Percentiles rank a stretch among this genome's conserved stretches.
These are phyloP conservation scores for Xylota segnis DNA, from an alignment of 2,888 invertebrate genomes.

Conservation along the genomic window DNA sequence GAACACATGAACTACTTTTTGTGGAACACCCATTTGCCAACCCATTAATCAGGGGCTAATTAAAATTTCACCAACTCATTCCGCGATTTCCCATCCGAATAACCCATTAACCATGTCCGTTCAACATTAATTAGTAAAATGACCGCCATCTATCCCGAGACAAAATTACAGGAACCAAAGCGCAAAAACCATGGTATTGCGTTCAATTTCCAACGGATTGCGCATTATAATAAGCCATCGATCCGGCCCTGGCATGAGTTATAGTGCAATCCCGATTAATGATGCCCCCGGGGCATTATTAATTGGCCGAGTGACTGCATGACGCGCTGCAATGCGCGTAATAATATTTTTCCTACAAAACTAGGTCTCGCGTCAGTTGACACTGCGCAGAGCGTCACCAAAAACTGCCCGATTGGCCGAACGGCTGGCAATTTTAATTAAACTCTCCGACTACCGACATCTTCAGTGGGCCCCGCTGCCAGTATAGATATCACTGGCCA, in stretches of 20 bases:
- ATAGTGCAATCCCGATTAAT: slow-evolving; percentile 73
- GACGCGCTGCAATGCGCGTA: slow-evolving; percentile 63
- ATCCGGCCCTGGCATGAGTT: slow-evolving; percentile 71
- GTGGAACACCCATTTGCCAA: slow-evolving; percentile 46
- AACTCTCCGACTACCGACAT: slow-evolving; percentile 66
- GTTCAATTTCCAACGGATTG: slow-evolving; percentile 62
- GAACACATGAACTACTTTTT: slow-evolving; percentile 45
- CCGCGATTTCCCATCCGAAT: slow-evolving; percentile 47
- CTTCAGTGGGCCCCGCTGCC: slow-evolving; percentile 51
- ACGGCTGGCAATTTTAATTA: slow-evolving; percentile 73
- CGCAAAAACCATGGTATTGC: slow-evolving; percentile 43
- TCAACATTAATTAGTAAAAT: slow-evolving; percentile 75
- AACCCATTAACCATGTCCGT: slow-evolving; percentile 71
- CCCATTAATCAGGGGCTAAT: slow-evolving; percentile 68
- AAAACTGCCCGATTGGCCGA: slow-evolving; percentile 45
- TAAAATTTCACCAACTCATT: slow-evolving; percentile 73
- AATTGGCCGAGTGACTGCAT: slow-evolving; percentile 69
- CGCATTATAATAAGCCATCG: slow-evolving; percentile 72
- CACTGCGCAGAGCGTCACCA: slow-evolving; percentile 66
- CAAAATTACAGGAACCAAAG: slow-evolving; percentile 42
- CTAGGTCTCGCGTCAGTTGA: slow-evolving; percentile 73
- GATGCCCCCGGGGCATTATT: slow-evolving; percentile 73
- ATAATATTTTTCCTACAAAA: slow-evolving; percentile 73
- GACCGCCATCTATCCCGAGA: slow-evolving; percentile 66
- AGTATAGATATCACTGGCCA: slow-evolving; percentile 10